Evolutionary conservation across 1,140 invertebrate genomes (phyloP).

Genomic region (Ylistrum balloti): DNA sequence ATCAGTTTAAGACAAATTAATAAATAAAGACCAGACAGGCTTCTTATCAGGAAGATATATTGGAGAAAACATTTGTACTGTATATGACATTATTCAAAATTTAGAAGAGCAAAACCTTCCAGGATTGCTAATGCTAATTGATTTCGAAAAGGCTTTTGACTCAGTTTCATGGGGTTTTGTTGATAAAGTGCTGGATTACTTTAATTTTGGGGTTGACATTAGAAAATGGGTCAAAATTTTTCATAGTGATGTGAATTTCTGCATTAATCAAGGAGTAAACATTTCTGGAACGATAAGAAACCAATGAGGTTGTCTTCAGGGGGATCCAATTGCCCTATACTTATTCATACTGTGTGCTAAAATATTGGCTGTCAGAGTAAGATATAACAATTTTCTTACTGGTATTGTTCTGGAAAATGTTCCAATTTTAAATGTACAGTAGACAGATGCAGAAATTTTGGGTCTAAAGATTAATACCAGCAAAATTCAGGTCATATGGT

Average conservation of each 20-base stretch:
- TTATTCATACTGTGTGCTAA: slow-evolving; percentile 54
- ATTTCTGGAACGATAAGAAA: slow-evolving; percentile 35
- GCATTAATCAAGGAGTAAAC: slow-evolving; percentile 22
- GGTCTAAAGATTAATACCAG: slow-evolving; percentile 51
- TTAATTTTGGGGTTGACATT: slow-evolving; percentile 42
- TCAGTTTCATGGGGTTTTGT: too few relatives aligned
- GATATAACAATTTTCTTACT: slow-evolving; percentile 49
- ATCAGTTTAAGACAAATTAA: neutral
- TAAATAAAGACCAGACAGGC: neutral
- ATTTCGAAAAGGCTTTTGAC: slow-evolving; percentile 28
- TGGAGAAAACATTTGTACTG: too few relatives aligned
- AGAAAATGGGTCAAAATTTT: neutral
- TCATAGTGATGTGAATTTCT: neutral
- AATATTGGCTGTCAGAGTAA: slow-evolving; percentile 51
- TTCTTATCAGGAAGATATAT: too few relatives aligned
- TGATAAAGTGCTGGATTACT: neutral
- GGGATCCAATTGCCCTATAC: slow-evolving; percentile 52
- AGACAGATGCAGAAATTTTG: slow-evolving; percentile 49
- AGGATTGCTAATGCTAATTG: neutral
- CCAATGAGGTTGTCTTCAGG: slow-evolving; percentile 49
- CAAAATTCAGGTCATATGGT: slow-evolving; percentile 52
- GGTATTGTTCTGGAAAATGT: slow-evolving; percentile 20
- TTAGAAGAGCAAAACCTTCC: slow-evolving; percentile 22
- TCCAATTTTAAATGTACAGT: slow-evolving; percentile 49
- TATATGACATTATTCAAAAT: slow-evolving; percentile 3